Base-by-base conservation (phyloP, 2,797 vertebrate species). In the Arctocebus calabarensis region DNA sequence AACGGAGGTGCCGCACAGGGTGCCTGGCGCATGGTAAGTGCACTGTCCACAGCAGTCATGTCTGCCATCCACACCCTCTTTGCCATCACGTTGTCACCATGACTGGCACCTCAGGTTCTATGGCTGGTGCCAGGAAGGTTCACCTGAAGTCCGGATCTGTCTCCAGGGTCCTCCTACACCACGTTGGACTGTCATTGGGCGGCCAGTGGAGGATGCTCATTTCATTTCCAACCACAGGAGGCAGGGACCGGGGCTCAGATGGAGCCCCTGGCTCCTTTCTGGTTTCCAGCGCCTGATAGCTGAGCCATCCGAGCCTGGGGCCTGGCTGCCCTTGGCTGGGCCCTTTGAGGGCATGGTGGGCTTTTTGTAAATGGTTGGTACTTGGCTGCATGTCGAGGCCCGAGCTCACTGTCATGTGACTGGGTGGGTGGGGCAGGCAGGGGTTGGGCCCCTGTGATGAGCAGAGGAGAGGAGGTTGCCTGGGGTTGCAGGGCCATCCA, bases 1-100 rank as follows among this genome's bases (percentile, higher is more conserved):
- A 71, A 25, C 17, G 0, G 25, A 19, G 1, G 70, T 11, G 13
- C 74, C 10, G 23, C 13, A 14, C 23, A 9, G 23, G 40, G 74
- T 13, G 2, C 61, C 34, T 6, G 3, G 52, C 17, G 16, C 1
- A 1, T 5, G 1, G n/a, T 19, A 12, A 43, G 25, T 12, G 2
- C 20, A 3, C 7, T 0, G 40, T 4, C 1, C 17, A 1, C 17
- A 13, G 55, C 9, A 20, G 27, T n/a, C 19, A 1, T 0, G 9
- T 12, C 61, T 3, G 1, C 52, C 8, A 0, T 32, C 61, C 37
- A 1, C 13, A 1, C 17, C 1, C 25, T 2, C 3, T 48, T 37
- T 13, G 1, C 17, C 1, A 0, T 32, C 27, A 34, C 3, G 2
- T 12, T 1, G 20, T 32, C 70, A 5, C 68, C 2, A 0, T 48